Percentiles rank a stretch among this genome's conserved stretches.
These are phyloP conservation scores for Amblyornis subalaris DNA, from an alignment of 2,113 vertebrate genomes.

Conservation along the genomic window DNA sequence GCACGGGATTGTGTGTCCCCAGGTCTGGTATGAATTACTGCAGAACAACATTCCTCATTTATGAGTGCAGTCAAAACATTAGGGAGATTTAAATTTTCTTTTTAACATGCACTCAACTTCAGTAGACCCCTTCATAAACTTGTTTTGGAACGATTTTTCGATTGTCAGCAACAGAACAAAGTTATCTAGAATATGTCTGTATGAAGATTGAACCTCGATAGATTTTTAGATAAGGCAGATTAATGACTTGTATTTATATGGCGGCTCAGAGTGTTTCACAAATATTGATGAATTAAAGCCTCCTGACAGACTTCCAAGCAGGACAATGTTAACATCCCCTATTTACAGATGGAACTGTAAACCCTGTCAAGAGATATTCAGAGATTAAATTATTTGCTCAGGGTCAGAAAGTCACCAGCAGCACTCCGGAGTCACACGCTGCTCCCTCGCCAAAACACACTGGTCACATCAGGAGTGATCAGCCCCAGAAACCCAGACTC, in stretches of 20 bases:
- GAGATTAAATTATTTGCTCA: conserved; percentile 45
- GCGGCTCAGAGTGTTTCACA: conserved; percentile 17
- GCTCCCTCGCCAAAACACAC: background rate
- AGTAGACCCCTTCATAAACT: background rate
- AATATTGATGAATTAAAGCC: conserved; percentile 48
- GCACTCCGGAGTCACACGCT: background rate
- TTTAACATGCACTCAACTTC: background rate
- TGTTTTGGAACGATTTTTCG: background rate
- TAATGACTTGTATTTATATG: background rate
- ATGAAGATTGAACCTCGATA: background rate
- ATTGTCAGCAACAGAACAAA: background rate
- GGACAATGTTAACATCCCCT: conserved; percentile 34
- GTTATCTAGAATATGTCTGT: background rate
- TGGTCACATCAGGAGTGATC: background rate
- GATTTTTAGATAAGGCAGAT: background rate
- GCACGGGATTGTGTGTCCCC: background rate
- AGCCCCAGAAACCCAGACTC: background rate
- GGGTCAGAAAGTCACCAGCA: conserved; percentile 29
- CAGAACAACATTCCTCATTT: conserved; percentile 35
- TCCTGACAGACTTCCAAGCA: conserved; percentile 17
- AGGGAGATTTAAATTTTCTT: background rate
- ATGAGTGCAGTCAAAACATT: background rate
- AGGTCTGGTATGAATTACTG: conserved; percentile 22
- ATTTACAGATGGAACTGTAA: conserved; percentile 43
- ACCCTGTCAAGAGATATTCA: conserved; percentile 37